Evolutionary conservation across 92 coral and sea anemone genomes (phyloP).

Genomic region (Plumapathes pennacea): DNA sequence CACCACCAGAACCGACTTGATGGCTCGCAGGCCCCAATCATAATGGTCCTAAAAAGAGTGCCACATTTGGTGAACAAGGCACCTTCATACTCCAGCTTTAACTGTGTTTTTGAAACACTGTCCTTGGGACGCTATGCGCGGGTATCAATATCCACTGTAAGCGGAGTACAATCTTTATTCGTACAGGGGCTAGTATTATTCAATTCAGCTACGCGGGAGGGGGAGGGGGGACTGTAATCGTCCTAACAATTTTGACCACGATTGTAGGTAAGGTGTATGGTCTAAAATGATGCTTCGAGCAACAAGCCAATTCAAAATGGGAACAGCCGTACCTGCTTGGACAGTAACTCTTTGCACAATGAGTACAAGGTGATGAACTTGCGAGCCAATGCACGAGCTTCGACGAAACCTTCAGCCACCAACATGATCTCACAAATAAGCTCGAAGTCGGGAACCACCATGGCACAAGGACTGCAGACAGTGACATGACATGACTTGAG

Average conservation of each 20-base stretch:
- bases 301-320: not conserved
- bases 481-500: too few relatives aligned
- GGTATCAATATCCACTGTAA: too few relatives aligned
- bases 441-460: conserved; percentile 99
- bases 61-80: too few relatives aligned
- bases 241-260: too few relatives aligned
- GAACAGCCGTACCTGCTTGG: conserved; percentile 72
- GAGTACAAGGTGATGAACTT: conserved; percentile 97
- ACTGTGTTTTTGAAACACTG: too few relatives aligned
- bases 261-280: too few relatives aligned
- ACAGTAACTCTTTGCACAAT: conserved; percentile 92
- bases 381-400: conserved; percentile 92
- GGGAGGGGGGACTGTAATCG: not conserved
- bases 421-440: conserved; percentile 99
- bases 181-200: too few relatives aligned
- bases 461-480: conserved; percentile 96
- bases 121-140: too few relatives aligned
- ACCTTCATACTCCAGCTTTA: too few relatives aligned
- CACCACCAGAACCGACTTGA: conserved; percentile 97
- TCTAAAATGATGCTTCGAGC: not conserved
- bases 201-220: too few relatives aligned
- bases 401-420: conserved; percentile 99
- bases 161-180: too few relatives aligned
- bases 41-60: conserved; percentile 75
- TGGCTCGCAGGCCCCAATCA: conserved; percentile 99